Evolutionary conservation across 92 coral and sea anemone species (phyloP).

Genomic region (Porites evermanni): DNA sequence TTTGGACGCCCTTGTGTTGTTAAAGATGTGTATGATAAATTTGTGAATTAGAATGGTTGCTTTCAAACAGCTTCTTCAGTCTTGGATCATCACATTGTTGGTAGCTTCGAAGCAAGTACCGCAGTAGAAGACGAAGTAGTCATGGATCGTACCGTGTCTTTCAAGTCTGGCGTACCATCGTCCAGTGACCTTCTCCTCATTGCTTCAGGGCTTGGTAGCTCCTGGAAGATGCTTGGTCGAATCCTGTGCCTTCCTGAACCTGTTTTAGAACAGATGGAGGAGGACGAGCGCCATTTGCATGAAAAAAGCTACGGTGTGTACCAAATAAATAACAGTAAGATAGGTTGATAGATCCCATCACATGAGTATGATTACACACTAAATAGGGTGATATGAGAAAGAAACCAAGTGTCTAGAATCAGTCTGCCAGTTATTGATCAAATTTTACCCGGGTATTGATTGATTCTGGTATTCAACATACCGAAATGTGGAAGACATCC

Average conservation of each 20-base stretch:
- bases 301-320: slow-evolving; percentile 33
- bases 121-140: neutral
- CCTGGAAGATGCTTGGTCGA: slow-evolving; percentile 44
- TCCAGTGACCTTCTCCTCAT: neutral
- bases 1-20: too few species aligned
- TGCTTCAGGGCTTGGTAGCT: too few species aligned
- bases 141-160: neutral
- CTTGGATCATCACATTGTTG: neutral
- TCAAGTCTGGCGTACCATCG: neutral
- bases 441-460: too few species aligned
- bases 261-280: slow-evolving; percentile 40
- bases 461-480: too few species aligned
- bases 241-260: slow-evolving; percentile 28
- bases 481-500: too few species aligned
- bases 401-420: too few species aligned
- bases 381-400: too few species aligned
- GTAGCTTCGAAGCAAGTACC: neutral
- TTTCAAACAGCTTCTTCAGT: neutral
- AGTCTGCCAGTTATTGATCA: too few species aligned
- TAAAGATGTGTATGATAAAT: too few species aligned
- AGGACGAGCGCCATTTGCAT: slow-evolving; percentile 22
- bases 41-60: neutral
- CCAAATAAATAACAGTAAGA: too few species aligned
- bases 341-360: too few species aligned
- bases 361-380: too few species aligned